Base-by-base conservation (phyloP, 2,888 invertebrate genomes). In the Drosophila pseudotalamancana region DNA sequence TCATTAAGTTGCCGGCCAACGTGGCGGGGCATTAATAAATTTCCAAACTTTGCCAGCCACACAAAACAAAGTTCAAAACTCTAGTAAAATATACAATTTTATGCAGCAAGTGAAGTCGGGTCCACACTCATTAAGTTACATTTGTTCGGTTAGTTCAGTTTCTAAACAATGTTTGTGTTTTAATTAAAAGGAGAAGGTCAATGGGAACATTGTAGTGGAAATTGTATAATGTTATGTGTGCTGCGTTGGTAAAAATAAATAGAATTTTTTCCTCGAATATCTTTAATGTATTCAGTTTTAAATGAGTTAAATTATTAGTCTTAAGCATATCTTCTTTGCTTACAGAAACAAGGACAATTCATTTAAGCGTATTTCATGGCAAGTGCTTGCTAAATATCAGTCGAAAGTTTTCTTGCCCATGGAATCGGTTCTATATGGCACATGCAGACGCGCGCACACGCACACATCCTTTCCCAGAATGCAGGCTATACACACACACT, bases 21-120 rank as follows among this genome's bases (percentile, higher is more conserved):
- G 49, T 55, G 32, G 39, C 46, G 19, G 19, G 48, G 46, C 34
- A 40, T 51, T 50, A 63, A 73, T 80, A 77, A 61, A 80, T 77
- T 73, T 66, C 37, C 53, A 45, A 80, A 80, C 57, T 80, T 77
- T 65, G 21, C 34, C 34, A 16, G 37, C 45, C 11, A 12, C 56
- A 53, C 48, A 63, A 54, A 50, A 65, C 67, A 72, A 62, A 64
- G 61, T 64, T 61, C 54, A 34, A 42, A 65, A 43, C 54, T 45
- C 21, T 6, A 23, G 16, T 25, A 12, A 49, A 61, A 45, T 45
- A 45, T 23, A 43, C 29, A 43, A 53, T 53, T 49, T 45, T 25
- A 46, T 46, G 49, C 32, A 27, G 16, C 18, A 18, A 34, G 51
- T 16, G 1, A 6, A 3, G 12, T 31, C 31, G 43, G 14, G n/a